Base-by-base conservation (phyloP, 2,888 invertebrate species). In the Stenichneumon culpator region DNA sequence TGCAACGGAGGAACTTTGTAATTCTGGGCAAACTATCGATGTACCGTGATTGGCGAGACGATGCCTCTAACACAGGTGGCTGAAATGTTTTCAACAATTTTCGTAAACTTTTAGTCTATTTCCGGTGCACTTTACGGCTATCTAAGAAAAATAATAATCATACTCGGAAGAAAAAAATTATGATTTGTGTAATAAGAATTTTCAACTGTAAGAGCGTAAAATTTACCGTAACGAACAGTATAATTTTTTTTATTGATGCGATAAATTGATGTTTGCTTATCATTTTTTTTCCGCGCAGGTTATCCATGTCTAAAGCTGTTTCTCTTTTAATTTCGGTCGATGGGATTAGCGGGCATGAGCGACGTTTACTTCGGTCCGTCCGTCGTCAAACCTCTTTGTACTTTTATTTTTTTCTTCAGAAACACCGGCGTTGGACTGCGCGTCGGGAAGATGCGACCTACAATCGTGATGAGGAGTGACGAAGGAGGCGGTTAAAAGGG, bases 361-460 rank as follows among this genome's bases (percentile, higher is more conserved):
- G 63, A n/a, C 63, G 16, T 32, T 32, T 63, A 63, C 65, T 22
- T 22, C 60, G 36, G 32, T 19, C n/a, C 36, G 86, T 88, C 87
- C 86, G 87, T 88, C 88, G 85, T 88, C 88, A 87, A 36, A 28
- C 86, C 88, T 88, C 90, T 72, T 63, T 54, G 25, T 57, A 57
- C 14, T 14, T 44, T 44, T 50, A 9, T 52, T 54, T 72, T 80
- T 67, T 25, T 22, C 25, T 69, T 65, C 22, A 52, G 39, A 25
- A 47, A 28, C 22, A 54, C 52, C 32, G 39, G 2, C 7, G 14
- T 16, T 19, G 87, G 89, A 87, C 88, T 90, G 90, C 90, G 89
- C 88, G 90, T 88, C 88, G 87, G 60, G 79, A 86, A 86, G 86
- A 83, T 84, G 86, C 81, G 83, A 77, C 86, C 89, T 82, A 80